phyloP scores from a whole-genome alignment of 2,113 vertebrate species.

The Channa argus region DNA sequence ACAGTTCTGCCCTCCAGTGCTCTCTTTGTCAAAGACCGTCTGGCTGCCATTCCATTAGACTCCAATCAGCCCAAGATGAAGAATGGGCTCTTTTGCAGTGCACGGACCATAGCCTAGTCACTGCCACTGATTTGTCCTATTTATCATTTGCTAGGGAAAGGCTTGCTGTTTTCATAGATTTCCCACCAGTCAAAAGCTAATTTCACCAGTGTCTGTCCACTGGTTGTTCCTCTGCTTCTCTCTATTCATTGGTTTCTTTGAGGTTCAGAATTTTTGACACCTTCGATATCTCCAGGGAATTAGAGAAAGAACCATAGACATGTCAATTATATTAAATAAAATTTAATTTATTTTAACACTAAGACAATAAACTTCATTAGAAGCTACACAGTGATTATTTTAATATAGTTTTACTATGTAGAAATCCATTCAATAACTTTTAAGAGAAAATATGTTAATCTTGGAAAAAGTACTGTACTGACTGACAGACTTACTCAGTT shows the following conservation, averaged over 20 bases:
- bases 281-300: too few relatives aligned
- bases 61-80: conserved; percentile 53
- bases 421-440: too few relatives aligned
- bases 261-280: background rate
- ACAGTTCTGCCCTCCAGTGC: conserved; percentile 16
- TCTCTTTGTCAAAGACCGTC: conserved; percentile 50
- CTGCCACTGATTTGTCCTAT: conserved; percentile 35
- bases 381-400: too few relatives aligned
- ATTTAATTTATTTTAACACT: too few relatives aligned
- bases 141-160: conserved; percentile 51
- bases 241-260: conserved; percentile 30
- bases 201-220: conserved; percentile 30
- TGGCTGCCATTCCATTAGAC: conserved; percentile 49
- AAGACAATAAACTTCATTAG: too few relatives aligned
- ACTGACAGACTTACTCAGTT: background rate
- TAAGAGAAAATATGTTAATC: too few relatives aligned
- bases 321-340: too few relatives aligned
- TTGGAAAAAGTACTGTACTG: too few relatives aligned
- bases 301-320: too few relatives aligned
- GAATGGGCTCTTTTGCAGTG: conserved; percentile 53
- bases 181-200: conserved; percentile 25
- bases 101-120: conserved; percentile 54
- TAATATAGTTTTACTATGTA: too few relatives aligned
- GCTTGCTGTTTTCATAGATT: conserved; percentile 34
- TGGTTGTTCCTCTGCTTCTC: conserved; percentile 29